phyloP scores from a whole-genome alignment of 2,113 vertebrate genomes.

The Campylorhamphus procurvoides region DNA sequence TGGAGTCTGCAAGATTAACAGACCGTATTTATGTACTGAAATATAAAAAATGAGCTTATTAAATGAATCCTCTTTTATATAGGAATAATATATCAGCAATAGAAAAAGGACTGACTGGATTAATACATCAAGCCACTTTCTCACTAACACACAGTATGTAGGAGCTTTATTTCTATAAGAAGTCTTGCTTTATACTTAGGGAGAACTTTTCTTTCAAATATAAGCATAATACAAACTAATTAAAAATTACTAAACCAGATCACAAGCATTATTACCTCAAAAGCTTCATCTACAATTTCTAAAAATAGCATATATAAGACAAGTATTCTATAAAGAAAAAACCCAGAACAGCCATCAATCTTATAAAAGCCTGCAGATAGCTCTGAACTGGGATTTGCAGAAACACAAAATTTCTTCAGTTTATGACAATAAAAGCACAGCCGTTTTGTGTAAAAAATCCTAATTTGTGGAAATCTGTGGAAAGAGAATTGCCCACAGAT shows the following conservation, averaged over 20 bases:
- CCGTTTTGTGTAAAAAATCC: slow-evolving; percentile 1
- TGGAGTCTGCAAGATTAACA: neutral
- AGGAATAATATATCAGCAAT: neutral
- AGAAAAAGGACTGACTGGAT: neutral
- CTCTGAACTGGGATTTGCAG: neutral
- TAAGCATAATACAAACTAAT: neutral
- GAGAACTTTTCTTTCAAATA: neutral
- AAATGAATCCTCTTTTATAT: neutral
- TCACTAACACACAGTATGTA: neutral
- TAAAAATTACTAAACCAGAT: neutral
- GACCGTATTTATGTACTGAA: neutral
- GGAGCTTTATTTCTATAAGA: neutral
- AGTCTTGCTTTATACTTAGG: neutral
- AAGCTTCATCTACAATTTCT: neutral
- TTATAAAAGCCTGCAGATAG: neutral
- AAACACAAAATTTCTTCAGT: neutral
- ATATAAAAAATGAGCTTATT: neutral
- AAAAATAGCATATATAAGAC: neutral
- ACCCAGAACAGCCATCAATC: neutral
- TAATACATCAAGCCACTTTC: neutral
- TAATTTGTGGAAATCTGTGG: neutral
- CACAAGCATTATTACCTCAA: neutral
- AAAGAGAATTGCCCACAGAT: neutral
- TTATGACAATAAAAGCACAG: neutral
- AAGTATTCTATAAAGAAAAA: neutral